These are phyloP conservation scores for Teleopsis dalmanni DNA, from an alignment of 1,140 invertebrate genomes.

Conservation along the genomic window DNA sequence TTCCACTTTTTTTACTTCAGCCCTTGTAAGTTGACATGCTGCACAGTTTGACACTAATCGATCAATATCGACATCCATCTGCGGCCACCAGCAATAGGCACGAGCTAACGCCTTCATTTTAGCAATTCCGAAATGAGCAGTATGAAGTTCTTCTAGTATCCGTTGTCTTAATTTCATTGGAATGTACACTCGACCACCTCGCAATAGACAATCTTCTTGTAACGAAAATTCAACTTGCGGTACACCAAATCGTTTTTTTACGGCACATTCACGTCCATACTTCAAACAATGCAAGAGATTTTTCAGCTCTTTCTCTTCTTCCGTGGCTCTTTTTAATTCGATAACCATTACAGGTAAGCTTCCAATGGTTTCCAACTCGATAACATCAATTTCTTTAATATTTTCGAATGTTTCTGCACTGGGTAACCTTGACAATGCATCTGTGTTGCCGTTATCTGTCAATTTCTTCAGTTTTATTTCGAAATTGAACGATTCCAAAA, in stretches of 20 bases:
- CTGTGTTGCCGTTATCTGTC: constrained; percentile 20
- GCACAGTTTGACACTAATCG: too few relatives aligned
- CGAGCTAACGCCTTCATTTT: constrained; percentile 17
- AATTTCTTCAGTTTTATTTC: constrained; percentile 17
- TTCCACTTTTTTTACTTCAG: neutral
- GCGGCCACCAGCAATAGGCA: constrained; percentile 19
- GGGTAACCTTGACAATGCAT: constrained; percentile 24
- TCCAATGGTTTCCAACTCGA: constrained; percentile 1
- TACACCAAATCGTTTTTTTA: constrained; percentile 8
- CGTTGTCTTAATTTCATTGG: constrained; percentile 12
- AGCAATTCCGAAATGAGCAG: constrained; percentile 19
- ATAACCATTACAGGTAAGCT: neutral
- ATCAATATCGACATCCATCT: too few relatives aligned
- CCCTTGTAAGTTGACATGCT: neutral
- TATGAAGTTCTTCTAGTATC: constrained; percentile 19
- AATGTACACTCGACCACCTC: constrained; percentile 14
- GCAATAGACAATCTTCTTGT: constrained; percentile 16
- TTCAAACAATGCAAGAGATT: neutral
- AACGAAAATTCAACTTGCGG: constrained; percentile 12
- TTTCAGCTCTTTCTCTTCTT: neutral
- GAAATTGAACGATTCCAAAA: constrained; percentile 20
- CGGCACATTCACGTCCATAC: neutral
- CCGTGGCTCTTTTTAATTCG: neutral
- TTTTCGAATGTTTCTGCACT: constrained; percentile 1
- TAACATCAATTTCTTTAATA: neutral